phyloP scores from a whole-genome alignment of 2,113 vertebrate genomes.

The Seriola dumerili region DNA sequence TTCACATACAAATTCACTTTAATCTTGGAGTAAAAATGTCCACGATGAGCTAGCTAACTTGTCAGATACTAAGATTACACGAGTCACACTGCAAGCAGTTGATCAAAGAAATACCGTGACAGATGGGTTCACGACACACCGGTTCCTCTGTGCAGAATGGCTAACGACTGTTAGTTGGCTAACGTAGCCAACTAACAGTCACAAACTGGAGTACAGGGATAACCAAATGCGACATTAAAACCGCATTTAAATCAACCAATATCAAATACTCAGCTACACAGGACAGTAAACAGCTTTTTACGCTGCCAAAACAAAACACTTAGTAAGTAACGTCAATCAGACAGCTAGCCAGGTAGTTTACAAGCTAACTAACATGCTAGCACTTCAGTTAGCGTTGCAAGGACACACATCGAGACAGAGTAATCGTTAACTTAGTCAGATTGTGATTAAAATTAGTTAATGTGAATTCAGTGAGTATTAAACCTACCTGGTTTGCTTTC shows the following conservation, averaged over 20 bases:
- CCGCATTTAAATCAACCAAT: rapidly evolving
- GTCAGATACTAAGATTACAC: background rate
- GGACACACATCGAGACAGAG: background rate
- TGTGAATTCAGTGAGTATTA: background rate
- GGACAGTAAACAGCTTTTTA: background rate
- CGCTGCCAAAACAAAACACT: constrained; percentile 6
- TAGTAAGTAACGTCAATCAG: background rate
- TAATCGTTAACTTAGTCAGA: background rate
- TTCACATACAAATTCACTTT: background rate
- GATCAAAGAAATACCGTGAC: constrained; percentile 6
- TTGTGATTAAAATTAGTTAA: background rate
- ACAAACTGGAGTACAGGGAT: background rate
- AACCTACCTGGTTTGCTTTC: constrained; percentile 53
- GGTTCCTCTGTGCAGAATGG: background rate
- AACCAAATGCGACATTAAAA: background rate
- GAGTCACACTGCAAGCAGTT: background rate
- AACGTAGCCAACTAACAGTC: constrained; percentile 16
- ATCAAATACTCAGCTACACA: background rate
- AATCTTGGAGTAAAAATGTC: too few species aligned
- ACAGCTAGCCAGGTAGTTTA: constrained; percentile 29
- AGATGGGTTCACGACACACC: constrained; percentile 55
- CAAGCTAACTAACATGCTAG: constrained; percentile 39
- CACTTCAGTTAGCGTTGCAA: background rate
- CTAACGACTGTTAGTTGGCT: background rate
- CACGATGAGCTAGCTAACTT: background rate